Evolutionary conservation across 2,888 invertebrate species (phyloP), one percentile per base, ranked within the genome.

Genomic region (Cephalotes varians): DNA sequence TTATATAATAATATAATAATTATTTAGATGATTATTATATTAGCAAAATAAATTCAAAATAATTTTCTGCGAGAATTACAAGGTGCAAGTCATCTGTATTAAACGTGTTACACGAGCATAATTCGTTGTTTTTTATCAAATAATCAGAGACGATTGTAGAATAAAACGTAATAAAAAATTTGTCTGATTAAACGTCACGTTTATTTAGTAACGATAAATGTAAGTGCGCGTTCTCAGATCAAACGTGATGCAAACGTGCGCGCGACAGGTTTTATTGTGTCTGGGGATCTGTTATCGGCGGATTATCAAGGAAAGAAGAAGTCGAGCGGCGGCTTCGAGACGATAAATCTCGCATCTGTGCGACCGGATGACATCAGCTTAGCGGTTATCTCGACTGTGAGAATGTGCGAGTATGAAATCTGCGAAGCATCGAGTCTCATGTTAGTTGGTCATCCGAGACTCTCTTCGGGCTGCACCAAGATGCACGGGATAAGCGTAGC

Each of bases 371-470:
- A 77, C 72, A 60, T 80, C 72, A 73, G 49, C 58, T 9, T 47
- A 56, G 72, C n/a, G n/a, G 18, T 76, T 76, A 64, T 74, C 76
- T 62, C 49, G 64, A 18, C 47, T 5, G 49, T 44, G 65, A 82
- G 65, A 62, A 76, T 81, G 56, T 76, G 25, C 74, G 49, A 37
- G 73, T 51, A 74, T 51, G 44, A 81, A 47, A 81, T 49, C 73
- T 62, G 40, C 62, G 60, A 49, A 51, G 72, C 49, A n/a, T 81
- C 25, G 64, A 44, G 76, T 76, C 74, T 76, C 74, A 64, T 76
- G 74, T 74, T 47, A 34, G 34, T 9, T 34, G 74, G 60, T 64
- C 81, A 64, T 56, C 74, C 34, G 76, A 76, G 76, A 65, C 65
- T 47, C 51, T 15, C 64, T 31, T 21, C 21, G 40, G 7, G 18